Percentiles rank a stretch among this genome's conserved stretches.
phyloP scores from a whole-genome alignment of 2,797 vertebrate genomes.

The Bradypodion pumilum region DNA sequence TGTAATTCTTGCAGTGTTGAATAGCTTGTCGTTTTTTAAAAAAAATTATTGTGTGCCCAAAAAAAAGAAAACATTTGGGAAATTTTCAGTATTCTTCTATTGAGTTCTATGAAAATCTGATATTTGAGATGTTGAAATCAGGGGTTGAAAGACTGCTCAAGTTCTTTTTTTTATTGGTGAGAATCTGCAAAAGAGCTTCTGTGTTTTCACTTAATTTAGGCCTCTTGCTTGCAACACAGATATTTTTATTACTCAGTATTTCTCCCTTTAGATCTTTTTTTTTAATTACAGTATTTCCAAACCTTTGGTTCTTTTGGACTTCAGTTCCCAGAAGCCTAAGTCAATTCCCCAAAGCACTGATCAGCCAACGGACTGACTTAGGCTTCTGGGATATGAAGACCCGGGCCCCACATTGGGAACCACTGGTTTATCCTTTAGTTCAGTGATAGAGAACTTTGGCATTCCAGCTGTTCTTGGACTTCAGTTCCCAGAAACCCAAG shows the following conservation, averaged over 20 bases:
- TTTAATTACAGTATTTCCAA: too few relatives aligned
- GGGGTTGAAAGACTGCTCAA: background rate
- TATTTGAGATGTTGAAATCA: background rate
- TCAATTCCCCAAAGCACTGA: too few relatives aligned
- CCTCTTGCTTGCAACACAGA: background rate
- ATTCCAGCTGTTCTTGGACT: too few relatives aligned
- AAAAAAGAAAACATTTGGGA: background rate
- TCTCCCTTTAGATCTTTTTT: background rate
- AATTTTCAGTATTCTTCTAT: background rate
- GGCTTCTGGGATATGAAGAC: too few relatives aligned
- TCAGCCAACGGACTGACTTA: too few relatives aligned
- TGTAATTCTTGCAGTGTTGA: background rate
- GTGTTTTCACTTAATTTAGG: background rate
- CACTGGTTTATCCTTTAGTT: background rate
- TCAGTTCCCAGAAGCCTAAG: too few relatives aligned
- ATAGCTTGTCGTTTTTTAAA: background rate
- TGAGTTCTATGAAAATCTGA: background rate
- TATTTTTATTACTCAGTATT: background rate
- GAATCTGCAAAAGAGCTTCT: background rate
- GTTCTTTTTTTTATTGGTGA: background rate
- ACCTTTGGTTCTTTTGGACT: too few relatives aligned
- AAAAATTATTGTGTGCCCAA: background rate
- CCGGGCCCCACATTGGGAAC: too few relatives aligned
- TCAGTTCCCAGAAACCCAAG: too few relatives aligned
- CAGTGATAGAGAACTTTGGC: too few relatives aligned